A percentile compares a stretch with the other conserved stretches of the same genome.
These are phyloP conservation scores for Argyresthia goedartella DNA, from an alignment of 2,888 invertebrate genomes.

Conservation along the genomic window DNA sequence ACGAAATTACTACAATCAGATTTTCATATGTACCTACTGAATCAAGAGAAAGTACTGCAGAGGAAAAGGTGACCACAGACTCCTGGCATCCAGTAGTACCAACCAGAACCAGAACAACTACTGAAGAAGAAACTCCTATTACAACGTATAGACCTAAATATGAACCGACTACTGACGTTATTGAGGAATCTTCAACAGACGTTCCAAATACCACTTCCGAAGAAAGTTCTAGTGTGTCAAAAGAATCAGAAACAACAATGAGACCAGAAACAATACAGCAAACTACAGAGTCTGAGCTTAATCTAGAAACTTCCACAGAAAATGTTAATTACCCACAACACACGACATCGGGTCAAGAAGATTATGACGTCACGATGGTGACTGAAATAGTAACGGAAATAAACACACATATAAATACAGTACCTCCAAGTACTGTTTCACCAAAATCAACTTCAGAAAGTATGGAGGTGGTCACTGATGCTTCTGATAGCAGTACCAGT, in stretches of 20 bases:
- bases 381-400: constrained; percentile 40
- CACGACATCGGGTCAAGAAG: constrained; percentile 17
- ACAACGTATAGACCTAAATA: constrained; percentile 59
- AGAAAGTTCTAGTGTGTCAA: constrained; percentile 14
- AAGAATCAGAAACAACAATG: constrained; percentile 13
- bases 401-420: constrained; percentile 34
- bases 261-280: constrained; percentile 13
- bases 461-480: constrained; percentile 13
- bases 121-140: constrained; percentile 32
- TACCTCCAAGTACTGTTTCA: constrained; percentile 16
- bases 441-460: constrained; percentile 18
- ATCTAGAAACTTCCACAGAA: constrained; percentile 14
- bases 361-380: constrained; percentile 35
- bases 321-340: constrained; percentile 8
- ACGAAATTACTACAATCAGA: constrained; percentile 58
- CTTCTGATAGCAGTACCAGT: neutral
- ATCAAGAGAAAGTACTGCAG: constrained; percentile 30
- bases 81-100: constrained; percentile 42
- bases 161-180: constrained; percentile 32
- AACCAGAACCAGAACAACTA: constrained; percentile 35
- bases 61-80: constrained; percentile 25
- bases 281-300: neutral
- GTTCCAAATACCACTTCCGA: constrained; percentile 30
- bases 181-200: constrained; percentile 36
- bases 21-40: constrained; percentile 44